phyloP scores from a whole-genome alignment of 2,888 invertebrate species.

The Xylota segnis region DNA sequence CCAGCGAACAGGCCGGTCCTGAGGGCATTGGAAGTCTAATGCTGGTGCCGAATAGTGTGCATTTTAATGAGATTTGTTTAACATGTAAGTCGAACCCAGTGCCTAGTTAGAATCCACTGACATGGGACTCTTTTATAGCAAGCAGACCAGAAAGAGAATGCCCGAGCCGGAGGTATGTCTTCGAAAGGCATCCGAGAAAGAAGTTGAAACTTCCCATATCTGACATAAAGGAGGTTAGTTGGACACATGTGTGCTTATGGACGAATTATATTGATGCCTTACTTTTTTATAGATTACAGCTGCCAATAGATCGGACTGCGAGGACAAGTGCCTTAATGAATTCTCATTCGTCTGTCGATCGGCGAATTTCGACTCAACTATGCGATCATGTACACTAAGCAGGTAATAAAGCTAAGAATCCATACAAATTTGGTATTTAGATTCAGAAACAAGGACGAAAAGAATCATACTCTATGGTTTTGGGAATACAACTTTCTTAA shows the following conservation, averaged over 20 bases:
- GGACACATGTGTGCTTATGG: not conserved
- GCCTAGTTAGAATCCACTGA: not conserved
- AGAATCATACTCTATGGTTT: too few relatives aligned
- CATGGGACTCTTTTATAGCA: constrained; percentile 85
- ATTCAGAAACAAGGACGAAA: too few relatives aligned
- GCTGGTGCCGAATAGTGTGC: constrained; percentile 94
- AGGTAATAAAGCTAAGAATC: constrained; percentile 81
- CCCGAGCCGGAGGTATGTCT: constrained; percentile 94
- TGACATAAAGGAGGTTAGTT: constrained; percentile 91
- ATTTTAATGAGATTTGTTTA: constrained; percentile 95
- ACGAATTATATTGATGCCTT: constrained; percentile 1
- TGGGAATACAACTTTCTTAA: too few relatives aligned
- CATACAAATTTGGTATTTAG: too few relatives aligned
- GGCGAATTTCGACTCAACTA: constrained; percentile 91
- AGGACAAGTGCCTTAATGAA: constrained; percentile 95
- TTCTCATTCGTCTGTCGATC: constrained; percentile 95
- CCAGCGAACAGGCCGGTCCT: constrained; percentile 93
- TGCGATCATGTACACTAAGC: constrained; percentile 92
- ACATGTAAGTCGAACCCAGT: constrained; percentile 88
- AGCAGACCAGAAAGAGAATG: constrained; percentile 95
- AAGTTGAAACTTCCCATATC: constrained; percentile 92
- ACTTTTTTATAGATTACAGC: constrained; percentile 86
- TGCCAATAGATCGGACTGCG: constrained; percentile 94
- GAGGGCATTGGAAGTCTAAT: constrained; percentile 96
- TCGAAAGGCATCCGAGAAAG: constrained; percentile 94